Conservation (phyloP, 2,888 invertebrate species). For the Drosophila mulleri region DNA sequence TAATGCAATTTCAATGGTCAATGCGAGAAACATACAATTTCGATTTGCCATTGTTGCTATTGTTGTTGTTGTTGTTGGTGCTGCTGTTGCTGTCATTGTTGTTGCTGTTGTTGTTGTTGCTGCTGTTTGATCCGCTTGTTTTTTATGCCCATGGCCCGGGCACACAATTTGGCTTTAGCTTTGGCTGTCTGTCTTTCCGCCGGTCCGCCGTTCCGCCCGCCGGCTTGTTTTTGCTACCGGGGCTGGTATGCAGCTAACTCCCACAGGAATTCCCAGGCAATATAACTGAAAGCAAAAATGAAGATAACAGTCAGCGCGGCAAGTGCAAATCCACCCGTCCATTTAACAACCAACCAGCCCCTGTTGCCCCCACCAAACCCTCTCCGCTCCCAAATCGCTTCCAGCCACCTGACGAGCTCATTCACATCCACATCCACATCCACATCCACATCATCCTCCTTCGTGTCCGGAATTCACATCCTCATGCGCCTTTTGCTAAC, state of each 20-base stretch:
- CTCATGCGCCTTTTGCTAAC: conserved; percentile 60
- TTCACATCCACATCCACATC: conserved; percentile 24
- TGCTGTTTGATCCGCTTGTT: conserved; percentile 75
- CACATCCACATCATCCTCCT: conserved; percentile 27
- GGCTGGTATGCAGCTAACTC: conserved; percentile 50
- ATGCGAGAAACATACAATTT: conserved; percentile 80
- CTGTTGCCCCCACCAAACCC: conserved; percentile 7
- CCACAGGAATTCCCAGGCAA: conserved; percentile 83
- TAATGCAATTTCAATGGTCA: conserved; percentile 83
- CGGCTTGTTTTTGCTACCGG: conserved; percentile 15
- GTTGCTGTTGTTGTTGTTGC: conserved; percentile 28
- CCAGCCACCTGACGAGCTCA: conserved; percentile 51
- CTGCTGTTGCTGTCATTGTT: too few relatives aligned
- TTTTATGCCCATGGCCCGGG: conserved; percentile 58
- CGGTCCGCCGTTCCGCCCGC: neutral
- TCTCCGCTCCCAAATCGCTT: conserved; percentile 4
- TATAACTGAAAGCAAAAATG: conserved; percentile 83
- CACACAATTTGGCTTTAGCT: conserved; percentile 70
- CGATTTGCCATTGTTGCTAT: conserved; percentile 70
- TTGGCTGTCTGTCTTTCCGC: neutral
- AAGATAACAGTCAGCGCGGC: conserved; percentile 81
- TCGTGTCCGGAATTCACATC: conserved; percentile 22
- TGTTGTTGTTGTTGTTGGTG: conserved; percentile 30
- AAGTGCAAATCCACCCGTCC: conserved; percentile 84
- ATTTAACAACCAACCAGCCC: conserved; percentile 78